These are phyloP conservation scores for Lasius fuliginosus DNA, from an alignment of 2,888 invertebrate species.

Conservation along the genomic window DNA sequence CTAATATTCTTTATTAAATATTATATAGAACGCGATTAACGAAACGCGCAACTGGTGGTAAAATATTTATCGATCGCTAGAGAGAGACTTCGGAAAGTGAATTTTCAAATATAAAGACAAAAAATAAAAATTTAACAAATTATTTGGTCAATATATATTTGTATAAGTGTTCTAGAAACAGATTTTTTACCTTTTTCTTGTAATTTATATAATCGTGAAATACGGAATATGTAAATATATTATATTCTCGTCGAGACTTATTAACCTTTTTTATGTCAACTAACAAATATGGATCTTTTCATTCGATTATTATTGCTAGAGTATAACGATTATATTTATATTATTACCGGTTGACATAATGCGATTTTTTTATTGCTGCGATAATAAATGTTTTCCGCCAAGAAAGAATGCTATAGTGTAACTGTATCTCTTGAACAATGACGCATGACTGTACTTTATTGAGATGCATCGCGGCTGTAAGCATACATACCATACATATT, in stretches of 20 bases:
- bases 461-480: constrained; percentile 24
- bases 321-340: constrained; percentile 44
- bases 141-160: neutral
- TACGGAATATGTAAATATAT: neutral
- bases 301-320: constrained; percentile 40
- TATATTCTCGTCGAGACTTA: neutral
- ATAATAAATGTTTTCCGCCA: constrained; percentile 52
- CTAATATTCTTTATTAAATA: constrained; percentile 36
- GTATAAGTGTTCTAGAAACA: neutral
- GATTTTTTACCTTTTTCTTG: neutral
- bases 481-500: neutral
- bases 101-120: neutral
- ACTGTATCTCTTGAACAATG: constrained; percentile 33
- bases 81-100: neutral
- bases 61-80: constrained; percentile 47
- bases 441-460: constrained; percentile 47
- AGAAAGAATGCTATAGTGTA: constrained; percentile 27
- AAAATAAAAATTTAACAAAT: constrained; percentile 9
- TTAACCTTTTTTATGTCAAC: neutral
- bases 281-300: constrained; percentile 30
- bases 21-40: neutral
- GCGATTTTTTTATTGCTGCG: constrained; percentile 48
- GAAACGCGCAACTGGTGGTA: constrained; percentile 25
- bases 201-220: neutral
- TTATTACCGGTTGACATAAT: constrained; percentile 22